phyloP scores from a whole-genome alignment of 2,113 vertebrate genomes.

The Mustelus asterias region DNA sequence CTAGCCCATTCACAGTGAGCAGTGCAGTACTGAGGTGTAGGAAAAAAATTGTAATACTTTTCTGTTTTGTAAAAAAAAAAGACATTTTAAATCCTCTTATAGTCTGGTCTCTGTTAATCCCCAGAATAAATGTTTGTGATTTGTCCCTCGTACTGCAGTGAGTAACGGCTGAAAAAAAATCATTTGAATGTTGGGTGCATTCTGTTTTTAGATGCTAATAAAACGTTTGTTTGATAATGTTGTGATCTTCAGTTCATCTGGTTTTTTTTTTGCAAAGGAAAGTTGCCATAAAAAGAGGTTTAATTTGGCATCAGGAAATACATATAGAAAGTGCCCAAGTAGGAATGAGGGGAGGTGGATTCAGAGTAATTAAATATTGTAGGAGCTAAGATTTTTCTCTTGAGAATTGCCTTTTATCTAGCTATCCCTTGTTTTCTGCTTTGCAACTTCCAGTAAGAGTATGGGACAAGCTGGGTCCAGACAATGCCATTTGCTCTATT shows the following conservation, averaged over 20 bases:
- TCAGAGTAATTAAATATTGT: neutral
- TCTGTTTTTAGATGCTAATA: constrained; percentile 99
- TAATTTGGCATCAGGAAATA: constrained; percentile 20
- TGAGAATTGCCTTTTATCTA: neutral
- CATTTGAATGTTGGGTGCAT: constrained; percentile 88
- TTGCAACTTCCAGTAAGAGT: neutral
- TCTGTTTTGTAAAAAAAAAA: constrained; percentile 64
- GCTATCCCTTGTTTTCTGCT: neutral
- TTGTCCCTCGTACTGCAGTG: constrained; percentile 85
- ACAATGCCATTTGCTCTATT: neutral
- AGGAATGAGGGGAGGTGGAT: neutral
- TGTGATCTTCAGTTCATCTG: constrained; percentile 53
- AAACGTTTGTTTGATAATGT: constrained; percentile 96
- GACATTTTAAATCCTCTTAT: constrained; percentile 45
- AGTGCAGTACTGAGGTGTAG: constrained; percentile 67
- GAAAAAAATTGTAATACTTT: constrained; percentile 48
- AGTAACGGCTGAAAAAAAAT: constrained; percentile 69
- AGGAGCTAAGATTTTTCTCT: neutral
- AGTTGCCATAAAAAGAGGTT: constrained; percentile 1
- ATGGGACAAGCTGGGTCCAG: neutral
- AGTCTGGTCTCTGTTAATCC: constrained; percentile 83
- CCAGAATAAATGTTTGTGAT: constrained; percentile 93
- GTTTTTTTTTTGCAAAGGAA: constrained; percentile 2
- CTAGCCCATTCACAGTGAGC: constrained; percentile 47
- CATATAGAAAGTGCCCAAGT: neutral